Base-by-base conservation (phyloP, 2,888 invertebrate species). In the Sinhomidia bicolor region DNA sequence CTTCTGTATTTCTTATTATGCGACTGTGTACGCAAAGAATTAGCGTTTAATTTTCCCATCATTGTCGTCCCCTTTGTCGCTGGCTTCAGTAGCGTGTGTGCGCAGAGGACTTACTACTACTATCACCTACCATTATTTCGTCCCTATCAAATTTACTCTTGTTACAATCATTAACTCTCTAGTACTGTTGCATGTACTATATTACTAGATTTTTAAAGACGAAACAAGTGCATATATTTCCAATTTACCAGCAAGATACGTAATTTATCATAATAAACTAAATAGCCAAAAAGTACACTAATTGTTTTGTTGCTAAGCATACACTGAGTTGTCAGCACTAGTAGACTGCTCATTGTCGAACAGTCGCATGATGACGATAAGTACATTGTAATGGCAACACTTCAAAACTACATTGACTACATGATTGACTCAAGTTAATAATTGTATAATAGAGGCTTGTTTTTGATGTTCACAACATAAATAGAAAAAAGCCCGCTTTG, bases 161-260 rank as follows among this genome's bases (percentile, higher is more conserved):
- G 51, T 74, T 74, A 74, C 47, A 23, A 3, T 20, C 47, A 74
- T 23, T 17, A 44, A 17, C 10, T 1, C n/a, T 68, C 14, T n/a
- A n/a, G n/a, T n/a, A n/a, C n/a, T n/a, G n/a, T n/a, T n/a, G 1
- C 1, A 51, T 23, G 10, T 74, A 6, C 1, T 14, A 1, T 9
- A 23, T 44, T 26, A 76, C 51, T 14, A 47, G 7, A 7, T 29
- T 26, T 29, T 41, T 26, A 14, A 51, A 1, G 20, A 76, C n/a
- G 76, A 26, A 3, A 74, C 29, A 12, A 54, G 26, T 76, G 54
- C 76, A 71, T 14, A 36, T 71, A n/a, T n/a, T 71, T 71, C 23
- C 71, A 71, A 71, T 71, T 41, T 23, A 23, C 44, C 41, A 44
- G 17, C 71, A 12, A 5, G 44, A 23, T 23, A 44, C 23, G 6